Evolutionary conservation across 2,888 invertebrate genomes (phyloP).

Genomic region (Hermaeophaga mercurialis): DNA sequence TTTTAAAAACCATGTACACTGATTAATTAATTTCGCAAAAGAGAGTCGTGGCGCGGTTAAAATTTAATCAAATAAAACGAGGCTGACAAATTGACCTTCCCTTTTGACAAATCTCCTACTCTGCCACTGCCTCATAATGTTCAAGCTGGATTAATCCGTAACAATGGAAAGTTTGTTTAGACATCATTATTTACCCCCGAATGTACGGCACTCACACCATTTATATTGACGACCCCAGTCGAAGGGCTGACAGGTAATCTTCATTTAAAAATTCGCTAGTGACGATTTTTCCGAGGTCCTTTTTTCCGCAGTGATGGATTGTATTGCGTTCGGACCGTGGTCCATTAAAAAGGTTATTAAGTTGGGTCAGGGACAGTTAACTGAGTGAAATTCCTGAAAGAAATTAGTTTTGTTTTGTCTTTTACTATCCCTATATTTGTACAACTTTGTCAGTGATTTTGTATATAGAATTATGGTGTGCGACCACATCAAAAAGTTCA

Average conservation of each 20-base stretch:
- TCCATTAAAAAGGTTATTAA: conserved; percentile 25
- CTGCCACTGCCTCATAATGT: conserved; percentile 27
- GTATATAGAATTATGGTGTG: too few relatives aligned
- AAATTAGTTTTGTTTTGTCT: too few relatives aligned
- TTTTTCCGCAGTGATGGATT: conserved; percentile 22
- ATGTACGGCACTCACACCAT: conserved; percentile 27
- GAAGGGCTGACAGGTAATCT: conserved; percentile 34
- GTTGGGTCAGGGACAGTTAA: conserved; percentile 7
- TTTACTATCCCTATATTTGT: too few relatives aligned
- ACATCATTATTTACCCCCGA: conserved; percentile 33
- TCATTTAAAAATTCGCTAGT: conserved; percentile 28
- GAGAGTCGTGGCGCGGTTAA: conserved; percentile 18
- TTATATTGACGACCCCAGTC: conserved; percentile 29
- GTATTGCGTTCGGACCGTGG: conserved; percentile 16
- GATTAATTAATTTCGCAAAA: conserved; percentile 20
- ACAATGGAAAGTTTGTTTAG: conserved; percentile 30
- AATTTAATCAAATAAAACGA: conserved; percentile 27
- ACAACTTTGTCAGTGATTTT: too few relatives aligned
- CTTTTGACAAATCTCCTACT: conserved; percentile 25
- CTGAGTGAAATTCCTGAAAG: background rate
- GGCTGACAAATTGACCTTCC: conserved; percentile 27
- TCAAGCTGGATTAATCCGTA: conserved; percentile 32
- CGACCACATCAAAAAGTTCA: too few relatives aligned
- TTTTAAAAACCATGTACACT: too few relatives aligned
- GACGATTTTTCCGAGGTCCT: conserved; percentile 25